Percentiles rank a stretch among this genome's conserved stretches.
Evolutionary conservation across 2,797 vertebrate species (phyloP).

Genomic region (Rhinella marina): DNA sequence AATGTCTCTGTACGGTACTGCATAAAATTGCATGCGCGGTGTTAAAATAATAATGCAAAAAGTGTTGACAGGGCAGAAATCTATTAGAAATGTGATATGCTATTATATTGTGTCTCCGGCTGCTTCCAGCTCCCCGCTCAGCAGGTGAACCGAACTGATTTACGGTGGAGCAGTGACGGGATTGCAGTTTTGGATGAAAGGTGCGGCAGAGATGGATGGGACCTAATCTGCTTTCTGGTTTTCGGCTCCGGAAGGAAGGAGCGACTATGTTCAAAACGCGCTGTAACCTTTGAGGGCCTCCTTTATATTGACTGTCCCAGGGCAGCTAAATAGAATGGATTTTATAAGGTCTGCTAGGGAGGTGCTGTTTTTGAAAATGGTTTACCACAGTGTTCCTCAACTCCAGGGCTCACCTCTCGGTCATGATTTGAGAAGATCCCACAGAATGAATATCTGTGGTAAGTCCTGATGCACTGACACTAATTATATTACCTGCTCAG

Average conservation of each 20-base stretch:
- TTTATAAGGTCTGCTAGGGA: no score
- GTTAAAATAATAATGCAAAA: slow-evolving; percentile 27
- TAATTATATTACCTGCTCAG: no score
- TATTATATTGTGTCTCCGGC: slow-evolving; percentile 13
- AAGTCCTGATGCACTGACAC: no score
- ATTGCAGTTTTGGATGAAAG: slow-evolving; percentile 21
- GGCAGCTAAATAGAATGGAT: no score
- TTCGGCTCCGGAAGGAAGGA: neutral
- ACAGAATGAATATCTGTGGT: no score
- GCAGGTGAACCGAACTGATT: slow-evolving; percentile 29
- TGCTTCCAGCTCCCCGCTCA: slow-evolving; percentile 20
- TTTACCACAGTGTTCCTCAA: no score
- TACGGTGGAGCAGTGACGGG: neutral
- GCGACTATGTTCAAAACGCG: neutral
- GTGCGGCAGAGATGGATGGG: slow-evolving; percentile 2
- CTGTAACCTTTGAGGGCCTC: neutral
- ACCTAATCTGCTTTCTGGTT: slow-evolving; percentile 2
- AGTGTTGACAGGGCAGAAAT: slow-evolving; percentile 31
- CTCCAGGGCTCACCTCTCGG: no score
- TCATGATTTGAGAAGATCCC: no score
- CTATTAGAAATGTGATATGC: slow-evolving; percentile 36
- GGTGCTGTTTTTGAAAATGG: neutral
- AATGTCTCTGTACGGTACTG: neutral
- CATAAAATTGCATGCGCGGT: slow-evolving; percentile 10
- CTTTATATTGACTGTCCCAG: no score